Percentiles rank a stretch among this genome's conserved stretches.
These are phyloP conservation scores for Sebastes kiyomatsui DNA, from an alignment of 2,797 vertebrate genomes.

Conservation along the genomic window DNA sequence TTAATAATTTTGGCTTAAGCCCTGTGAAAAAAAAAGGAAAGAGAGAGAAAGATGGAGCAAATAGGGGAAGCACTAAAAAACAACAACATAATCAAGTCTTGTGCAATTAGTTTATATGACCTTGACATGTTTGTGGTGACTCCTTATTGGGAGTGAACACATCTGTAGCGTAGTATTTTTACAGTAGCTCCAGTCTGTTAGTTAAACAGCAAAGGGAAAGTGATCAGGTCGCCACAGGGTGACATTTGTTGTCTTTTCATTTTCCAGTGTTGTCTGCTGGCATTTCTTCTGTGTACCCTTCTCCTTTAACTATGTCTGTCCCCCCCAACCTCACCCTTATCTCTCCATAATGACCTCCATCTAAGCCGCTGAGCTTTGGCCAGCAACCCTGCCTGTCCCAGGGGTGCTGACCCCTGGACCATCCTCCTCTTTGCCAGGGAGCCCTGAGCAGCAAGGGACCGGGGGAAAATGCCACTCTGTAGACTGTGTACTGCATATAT, in stretches of 20 bases:
- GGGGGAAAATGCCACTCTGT: constrained; percentile 55
- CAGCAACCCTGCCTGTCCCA: constrained; percentile 34
- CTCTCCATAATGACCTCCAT: constrained; percentile 60
- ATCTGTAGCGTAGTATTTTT: not conserved
- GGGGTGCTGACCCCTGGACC: constrained; percentile 53
- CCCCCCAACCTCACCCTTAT: constrained; percentile 6
- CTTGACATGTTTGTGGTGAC: constrained; percentile 6
- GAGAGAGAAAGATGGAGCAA: not conserved
- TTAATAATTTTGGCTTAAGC: constrained; percentile 29
- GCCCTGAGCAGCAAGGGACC: constrained; percentile 42
- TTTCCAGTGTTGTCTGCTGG: constrained; percentile 55
- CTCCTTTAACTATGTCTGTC: constrained; percentile 48
- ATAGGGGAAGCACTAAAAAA: not conserved
- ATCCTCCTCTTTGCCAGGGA: constrained; percentile 58
- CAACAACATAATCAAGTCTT: not conserved
- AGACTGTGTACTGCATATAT: constrained; percentile 39
- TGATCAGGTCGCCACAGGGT: constrained; percentile 1
- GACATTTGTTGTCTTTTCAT: constrained; percentile 67
- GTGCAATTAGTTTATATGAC: constrained; percentile 9
- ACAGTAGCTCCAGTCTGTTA: constrained; percentile 4
- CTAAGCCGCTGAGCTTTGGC: constrained; percentile 45
- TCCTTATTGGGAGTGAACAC: not conserved
- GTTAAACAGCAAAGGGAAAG: constrained; percentile 9
- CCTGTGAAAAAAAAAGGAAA: not conserved
- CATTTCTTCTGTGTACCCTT: constrained; percentile 51